These are phyloP conservation scores for Hyperoplus lanceolatus DNA, from an alignment of 2,797 vertebrate genomes.

Conservation along the genomic window DNA sequence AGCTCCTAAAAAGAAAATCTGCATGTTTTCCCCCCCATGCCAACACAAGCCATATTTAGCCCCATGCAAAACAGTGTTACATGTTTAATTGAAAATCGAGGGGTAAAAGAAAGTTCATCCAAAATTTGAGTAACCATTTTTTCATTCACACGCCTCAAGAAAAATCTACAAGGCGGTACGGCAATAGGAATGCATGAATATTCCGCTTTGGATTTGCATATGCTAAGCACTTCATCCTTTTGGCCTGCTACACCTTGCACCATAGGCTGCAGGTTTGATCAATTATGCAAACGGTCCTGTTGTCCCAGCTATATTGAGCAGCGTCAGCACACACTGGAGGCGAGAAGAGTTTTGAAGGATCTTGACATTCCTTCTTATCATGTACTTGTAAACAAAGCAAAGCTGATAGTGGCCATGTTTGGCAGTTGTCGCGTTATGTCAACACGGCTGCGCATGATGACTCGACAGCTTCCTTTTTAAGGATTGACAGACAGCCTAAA, in stretches of 20 bases:
- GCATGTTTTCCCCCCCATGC: slow-evolving; percentile 23
- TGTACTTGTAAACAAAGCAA: slow-evolving; percentile 60
- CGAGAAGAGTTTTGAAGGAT: slow-evolving; percentile 41
- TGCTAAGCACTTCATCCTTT: slow-evolving; percentile 70
- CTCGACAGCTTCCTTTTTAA: slow-evolving; percentile 24
- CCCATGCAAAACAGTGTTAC: slow-evolving; percentile 49
- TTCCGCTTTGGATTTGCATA: slow-evolving; percentile 81
- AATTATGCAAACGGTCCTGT: slow-evolving; percentile 82
- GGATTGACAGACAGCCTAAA: slow-evolving; percentile 20
- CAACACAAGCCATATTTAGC: slow-evolving; percentile 33
- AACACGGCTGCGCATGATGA: slow-evolving; percentile 23
- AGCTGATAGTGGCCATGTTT: slow-evolving; percentile 47
- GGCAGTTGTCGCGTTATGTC: slow-evolving; percentile 46
- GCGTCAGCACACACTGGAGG: slow-evolving; percentile 21
- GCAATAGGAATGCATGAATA: slow-evolving; percentile 79
- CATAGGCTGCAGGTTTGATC: slow-evolving; percentile 73
- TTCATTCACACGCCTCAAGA: slow-evolving; percentile 73
- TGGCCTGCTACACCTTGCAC: slow-evolving; percentile 62
- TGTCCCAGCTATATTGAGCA: slow-evolving; percentile 72
- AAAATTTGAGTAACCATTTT: slow-evolving; percentile 77
- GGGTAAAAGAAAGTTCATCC: slow-evolving; percentile 77
- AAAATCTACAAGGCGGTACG: slow-evolving; percentile 66
- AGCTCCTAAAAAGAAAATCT: slow-evolving; percentile 10
- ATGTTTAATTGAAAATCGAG: slow-evolving; percentile 69
- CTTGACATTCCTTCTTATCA: slow-evolving; percentile 72